Conservation (phyloP, 2,888 invertebrate species). For the Polyploca ridens region DNA sequence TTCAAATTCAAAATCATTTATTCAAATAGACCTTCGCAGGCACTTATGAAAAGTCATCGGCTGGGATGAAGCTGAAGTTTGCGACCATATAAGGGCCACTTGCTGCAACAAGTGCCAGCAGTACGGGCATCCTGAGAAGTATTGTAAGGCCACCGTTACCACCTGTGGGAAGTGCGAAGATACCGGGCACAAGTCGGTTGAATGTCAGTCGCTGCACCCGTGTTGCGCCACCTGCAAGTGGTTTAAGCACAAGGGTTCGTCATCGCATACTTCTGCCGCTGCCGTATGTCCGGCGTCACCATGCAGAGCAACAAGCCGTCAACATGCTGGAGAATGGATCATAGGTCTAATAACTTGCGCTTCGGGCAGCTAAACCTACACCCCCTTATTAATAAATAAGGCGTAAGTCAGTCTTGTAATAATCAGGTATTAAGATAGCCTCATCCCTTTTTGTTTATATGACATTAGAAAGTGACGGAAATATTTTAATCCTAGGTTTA, state of each 20-base stretch:
- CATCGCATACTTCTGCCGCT: slow-evolving; percentile 23
- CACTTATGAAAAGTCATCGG: no score
- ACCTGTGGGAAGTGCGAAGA: slow-evolving; percentile 35
- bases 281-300: slow-evolving; percentile 23
- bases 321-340: slow-evolving; percentile 21
- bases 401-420: no score
- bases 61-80: slow-evolving; percentile 21
- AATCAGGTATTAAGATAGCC: no score
- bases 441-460: no score
- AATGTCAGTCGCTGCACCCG: slow-evolving; percentile 14
- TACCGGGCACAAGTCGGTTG: slow-evolving; percentile 19
- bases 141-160: slow-evolving; percentile 21
- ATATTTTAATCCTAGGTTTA: no score
- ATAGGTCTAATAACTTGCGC: not conserved
- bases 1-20: no score
- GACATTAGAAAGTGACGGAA: no score
- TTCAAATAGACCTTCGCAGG: no score
- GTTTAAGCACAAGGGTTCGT: slow-evolving; percentile 21
- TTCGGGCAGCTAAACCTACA: slow-evolving; percentile 38
- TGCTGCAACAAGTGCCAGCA: slow-evolving; percentile 43
- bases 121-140: slow-evolving; percentile 44
- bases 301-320: slow-evolving; percentile 24
- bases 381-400: no score
- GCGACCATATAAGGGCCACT: slow-evolving; percentile 21
- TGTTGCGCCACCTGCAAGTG: slow-evolving; percentile 37